These are phyloP conservation scores for Aegypius monachus DNA, from an alignment of 2,113 vertebrate genomes.

Conservation along the genomic window DNA sequence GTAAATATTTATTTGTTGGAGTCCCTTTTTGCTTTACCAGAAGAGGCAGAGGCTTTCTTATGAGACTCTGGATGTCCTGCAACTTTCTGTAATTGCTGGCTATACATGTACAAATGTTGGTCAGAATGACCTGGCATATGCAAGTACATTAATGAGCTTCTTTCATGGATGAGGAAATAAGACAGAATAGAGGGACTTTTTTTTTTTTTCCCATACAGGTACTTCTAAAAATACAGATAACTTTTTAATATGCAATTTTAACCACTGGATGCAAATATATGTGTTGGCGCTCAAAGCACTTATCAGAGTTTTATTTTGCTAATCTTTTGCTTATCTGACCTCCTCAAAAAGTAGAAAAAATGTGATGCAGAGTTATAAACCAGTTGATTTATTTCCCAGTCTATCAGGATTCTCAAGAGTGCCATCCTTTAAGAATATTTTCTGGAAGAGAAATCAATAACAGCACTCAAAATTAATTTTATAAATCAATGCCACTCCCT, in stretches of 20 bases:
- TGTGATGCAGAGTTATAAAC: background rate
- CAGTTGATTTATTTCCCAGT: background rate
- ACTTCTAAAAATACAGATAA: background rate
- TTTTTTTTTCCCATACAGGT: background rate
- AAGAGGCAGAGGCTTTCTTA: background rate
- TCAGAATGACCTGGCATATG: background rate
- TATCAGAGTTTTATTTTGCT: background rate
- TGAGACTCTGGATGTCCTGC: background rate
- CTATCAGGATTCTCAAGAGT: background rate
- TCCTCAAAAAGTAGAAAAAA: background rate
- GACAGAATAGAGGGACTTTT: background rate
- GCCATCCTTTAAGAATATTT: background rate
- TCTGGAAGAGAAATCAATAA: background rate
- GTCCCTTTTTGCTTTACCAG: background rate
- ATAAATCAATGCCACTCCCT: background rate
- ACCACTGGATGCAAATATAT: background rate
- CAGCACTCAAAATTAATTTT: background rate
- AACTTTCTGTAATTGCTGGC: constrained; percentile 3
- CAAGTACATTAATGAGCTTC: background rate
- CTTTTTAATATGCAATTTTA: background rate
- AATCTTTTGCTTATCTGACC: background rate
- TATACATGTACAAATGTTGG: background rate
- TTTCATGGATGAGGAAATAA: background rate
- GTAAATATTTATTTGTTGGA: constrained; percentile 42
- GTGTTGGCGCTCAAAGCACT: background rate